Evolutionary conservation across 2,888 invertebrate species (phyloP).

Genomic region (Ochropacha duplaris): DNA sequence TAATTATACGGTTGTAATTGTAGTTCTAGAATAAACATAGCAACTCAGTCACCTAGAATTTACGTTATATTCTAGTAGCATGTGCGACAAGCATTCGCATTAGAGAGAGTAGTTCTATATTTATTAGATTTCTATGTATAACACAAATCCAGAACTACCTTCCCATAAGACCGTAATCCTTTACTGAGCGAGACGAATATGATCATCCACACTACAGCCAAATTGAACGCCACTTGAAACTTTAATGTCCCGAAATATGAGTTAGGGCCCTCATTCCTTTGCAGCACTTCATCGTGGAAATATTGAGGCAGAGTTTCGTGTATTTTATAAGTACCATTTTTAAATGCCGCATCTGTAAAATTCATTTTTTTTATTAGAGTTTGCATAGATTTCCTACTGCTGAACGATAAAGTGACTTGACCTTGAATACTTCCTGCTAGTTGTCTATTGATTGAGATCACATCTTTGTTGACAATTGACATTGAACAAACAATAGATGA

Average conservation of each 20-base stretch:
- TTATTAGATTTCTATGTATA: conserved; percentile 1
- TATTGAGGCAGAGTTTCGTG: conserved; percentile 93
- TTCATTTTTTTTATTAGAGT: conserved; percentile 12
- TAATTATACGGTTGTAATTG: no score
- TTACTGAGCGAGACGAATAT: conserved; percentile 94
- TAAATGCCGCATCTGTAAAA: conserved; percentile 50
- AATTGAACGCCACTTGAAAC: conserved; percentile 94
- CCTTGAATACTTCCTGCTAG: conserved; percentile 15
- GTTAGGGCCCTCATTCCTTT: conserved; percentile 69
- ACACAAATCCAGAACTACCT: conserved; percentile 73
- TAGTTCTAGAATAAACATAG: no score
- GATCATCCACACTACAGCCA: conserved; percentile 95
- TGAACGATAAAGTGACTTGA: conserved; percentile 43
- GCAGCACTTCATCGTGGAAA: conserved; percentile 92
- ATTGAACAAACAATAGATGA: conserved; percentile 35
- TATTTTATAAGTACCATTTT: conserved; percentile 62
- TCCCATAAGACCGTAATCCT: conserved; percentile 92
- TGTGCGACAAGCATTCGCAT: neutral
- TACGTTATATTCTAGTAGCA: neutral
- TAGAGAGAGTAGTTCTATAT: neutral
- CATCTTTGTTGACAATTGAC: conserved; percentile 23
- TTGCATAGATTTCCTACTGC: conserved; percentile 27
- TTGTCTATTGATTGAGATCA: conserved; percentile 34
- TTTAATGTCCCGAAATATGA: conserved; percentile 85
- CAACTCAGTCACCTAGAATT: no score